Evolutionary conservation across 2,113 vertebrate species (phyloP).

Genomic region (human (Homo sapiens)): DNA sequence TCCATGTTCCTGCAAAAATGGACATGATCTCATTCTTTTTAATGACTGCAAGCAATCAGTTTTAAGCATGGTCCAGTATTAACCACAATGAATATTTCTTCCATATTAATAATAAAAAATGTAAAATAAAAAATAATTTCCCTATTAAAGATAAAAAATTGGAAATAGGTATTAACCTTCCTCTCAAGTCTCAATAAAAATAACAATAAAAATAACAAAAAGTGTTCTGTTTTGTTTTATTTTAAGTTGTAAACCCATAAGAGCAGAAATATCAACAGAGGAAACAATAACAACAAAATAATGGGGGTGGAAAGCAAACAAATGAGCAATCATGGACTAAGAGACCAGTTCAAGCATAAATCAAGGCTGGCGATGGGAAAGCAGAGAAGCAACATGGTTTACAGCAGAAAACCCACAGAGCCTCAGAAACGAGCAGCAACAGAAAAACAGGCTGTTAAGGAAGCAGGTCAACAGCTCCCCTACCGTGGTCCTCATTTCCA

Average conservation of each 20-base stretch:
- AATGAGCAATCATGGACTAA: not conserved
- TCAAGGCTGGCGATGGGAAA: not conserved
- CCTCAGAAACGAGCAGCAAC: not conserved
- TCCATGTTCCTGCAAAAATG: no score
- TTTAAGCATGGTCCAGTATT: not conserved
- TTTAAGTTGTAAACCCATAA: not conserved
- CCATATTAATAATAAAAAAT: constrained; percentile 6
- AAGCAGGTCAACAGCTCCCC: not conserved
- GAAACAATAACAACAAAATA: not conserved
- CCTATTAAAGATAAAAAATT: not conserved
- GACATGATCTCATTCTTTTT: no score
- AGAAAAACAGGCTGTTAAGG: not conserved
- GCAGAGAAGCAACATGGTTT: not conserved
- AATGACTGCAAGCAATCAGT: not conserved
- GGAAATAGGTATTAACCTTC: not conserved
- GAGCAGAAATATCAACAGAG: not conserved
- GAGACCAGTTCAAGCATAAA: not conserved
- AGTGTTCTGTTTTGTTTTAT: not conserved
- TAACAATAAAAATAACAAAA: not conserved
- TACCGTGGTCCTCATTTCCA: no score
- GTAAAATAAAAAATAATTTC: not conserved
- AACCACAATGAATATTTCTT: not conserved
- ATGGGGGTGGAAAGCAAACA: not conserved
- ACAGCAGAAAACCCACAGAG: not conserved
- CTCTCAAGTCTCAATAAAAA: not conserved